These are phyloP conservation scores for Actinemys pallida DNA, from an alignment of 2,113 vertebrate genomes.

Conservation along the genomic window DNA sequence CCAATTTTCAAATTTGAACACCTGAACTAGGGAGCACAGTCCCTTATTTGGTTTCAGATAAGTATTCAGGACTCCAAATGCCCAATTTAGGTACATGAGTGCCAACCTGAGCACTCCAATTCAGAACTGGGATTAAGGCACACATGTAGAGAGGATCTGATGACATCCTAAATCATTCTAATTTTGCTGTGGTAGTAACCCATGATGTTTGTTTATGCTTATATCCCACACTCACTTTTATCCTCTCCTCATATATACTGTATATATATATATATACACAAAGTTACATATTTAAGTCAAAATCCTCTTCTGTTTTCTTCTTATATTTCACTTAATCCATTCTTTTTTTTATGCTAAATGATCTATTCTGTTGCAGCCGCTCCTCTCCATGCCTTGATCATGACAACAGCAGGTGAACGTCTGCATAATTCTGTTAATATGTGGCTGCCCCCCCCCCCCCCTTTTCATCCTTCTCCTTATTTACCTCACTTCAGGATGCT, in stretches of 20 bases:
- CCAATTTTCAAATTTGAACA: neutral
- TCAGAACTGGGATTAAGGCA: neutral
- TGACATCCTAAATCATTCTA: neutral
- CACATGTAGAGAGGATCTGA: neutral
- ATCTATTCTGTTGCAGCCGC: constrained; percentile 91
- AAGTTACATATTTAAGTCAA: constrained; percentile 50
- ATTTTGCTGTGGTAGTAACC: neutral
- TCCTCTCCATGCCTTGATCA: constrained; percentile 96
- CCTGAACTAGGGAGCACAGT: neutral
- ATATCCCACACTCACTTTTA: constrained; percentile 10
- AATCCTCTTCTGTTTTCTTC: constrained; percentile 65
- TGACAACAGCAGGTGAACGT: constrained; percentile 98
- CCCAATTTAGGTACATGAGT: neutral
- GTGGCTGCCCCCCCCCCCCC: constrained; percentile 26
- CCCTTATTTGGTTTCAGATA: neutral
- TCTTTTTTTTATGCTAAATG: constrained; percentile 82
- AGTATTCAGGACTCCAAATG: neutral
- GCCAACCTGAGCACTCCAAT: neutral
- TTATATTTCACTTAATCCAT: constrained; percentile 74
- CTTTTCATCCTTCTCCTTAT: constrained; percentile 37
- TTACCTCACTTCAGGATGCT: constrained; percentile 77
- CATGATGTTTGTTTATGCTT: neutral
- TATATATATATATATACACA: constrained; percentile 28
- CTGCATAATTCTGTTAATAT: constrained; percentile 82
- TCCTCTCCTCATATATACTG: neutral